Percentiles rank a stretch among this genome's conserved stretches.
Conservation (phyloP, 1,140 invertebrate genomes). For the Druon quercuslanigerum region DNA sequence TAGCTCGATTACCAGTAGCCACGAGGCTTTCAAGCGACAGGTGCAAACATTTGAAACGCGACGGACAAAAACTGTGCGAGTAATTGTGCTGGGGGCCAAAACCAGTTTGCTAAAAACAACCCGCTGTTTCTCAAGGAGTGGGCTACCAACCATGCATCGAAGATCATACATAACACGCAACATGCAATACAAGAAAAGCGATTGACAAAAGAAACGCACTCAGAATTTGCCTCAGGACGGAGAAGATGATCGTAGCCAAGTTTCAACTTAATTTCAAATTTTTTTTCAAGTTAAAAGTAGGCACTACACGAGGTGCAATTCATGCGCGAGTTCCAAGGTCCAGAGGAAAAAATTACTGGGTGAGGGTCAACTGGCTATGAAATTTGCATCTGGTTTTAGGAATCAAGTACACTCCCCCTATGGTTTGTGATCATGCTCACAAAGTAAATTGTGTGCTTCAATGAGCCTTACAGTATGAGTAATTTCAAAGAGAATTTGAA, state of each 20-base stretch:
- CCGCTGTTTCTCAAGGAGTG: conserved; percentile 40
- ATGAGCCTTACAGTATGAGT: too few species aligned
- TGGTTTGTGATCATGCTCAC: background rate
- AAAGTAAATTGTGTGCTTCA: background rate
- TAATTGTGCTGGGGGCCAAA: conserved; percentile 41
- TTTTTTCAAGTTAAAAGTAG: background rate
- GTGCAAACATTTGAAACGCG: conserved; percentile 50
- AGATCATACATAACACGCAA: conserved; percentile 33
- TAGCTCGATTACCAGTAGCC: conserved; percentile 31
- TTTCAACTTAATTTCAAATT: background rate
- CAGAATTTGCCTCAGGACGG: background rate
- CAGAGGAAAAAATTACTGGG: conserved; percentile 5
- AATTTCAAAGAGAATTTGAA: too few species aligned
- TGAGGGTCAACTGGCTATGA: conserved; percentile 24
- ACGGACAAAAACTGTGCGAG: conserved; percentile 39
- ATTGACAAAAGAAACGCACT: conserved; percentile 17
- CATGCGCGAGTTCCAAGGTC: conserved; percentile 1
- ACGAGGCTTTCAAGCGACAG: conserved; percentile 38
- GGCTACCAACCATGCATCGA: conserved; percentile 44
- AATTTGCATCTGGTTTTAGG: too few species aligned
- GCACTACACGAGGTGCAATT: background rate
- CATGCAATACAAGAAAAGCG: conserved; percentile 18
- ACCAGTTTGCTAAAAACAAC: conserved; percentile 51
- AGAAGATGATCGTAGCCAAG: background rate
- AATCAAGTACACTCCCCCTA: background rate